These are phyloP conservation scores for Eugnorisma glareosa DNA, from an alignment of 2,888 invertebrate genomes.

Conservation along the genomic window DNA sequence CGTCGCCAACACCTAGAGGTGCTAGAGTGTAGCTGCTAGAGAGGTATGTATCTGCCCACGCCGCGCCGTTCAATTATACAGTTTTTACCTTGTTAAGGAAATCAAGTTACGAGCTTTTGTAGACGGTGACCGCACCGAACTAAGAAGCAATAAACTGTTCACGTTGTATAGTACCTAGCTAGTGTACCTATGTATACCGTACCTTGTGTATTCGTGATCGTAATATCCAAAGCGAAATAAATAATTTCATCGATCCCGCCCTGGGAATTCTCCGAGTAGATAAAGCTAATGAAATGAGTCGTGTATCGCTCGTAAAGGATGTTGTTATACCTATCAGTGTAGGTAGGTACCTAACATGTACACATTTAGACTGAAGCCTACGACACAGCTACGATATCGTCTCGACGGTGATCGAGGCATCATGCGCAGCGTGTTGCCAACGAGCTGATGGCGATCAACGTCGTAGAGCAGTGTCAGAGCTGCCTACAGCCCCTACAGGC, in stretches of 20 bases:
- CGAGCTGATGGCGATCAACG: neutral
- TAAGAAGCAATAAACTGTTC: slow-evolving; percentile 53
- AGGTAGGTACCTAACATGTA: slow-evolving; percentile 15
- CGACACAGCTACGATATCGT: neutral
- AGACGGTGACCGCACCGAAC: slow-evolving; percentile 42
- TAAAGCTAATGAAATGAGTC: slow-evolving; percentile 72
- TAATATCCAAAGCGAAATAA: slow-evolving; percentile 66
- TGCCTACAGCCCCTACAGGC: neutral
- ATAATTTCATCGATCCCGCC: slow-evolving; percentile 69
- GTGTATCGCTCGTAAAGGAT: slow-evolving; percentile 63
- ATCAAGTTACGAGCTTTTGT: slow-evolving; percentile 46
- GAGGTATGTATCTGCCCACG: neutral
- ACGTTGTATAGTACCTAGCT: slow-evolving; percentile 17
- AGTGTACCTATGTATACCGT: slow-evolving; percentile 45
- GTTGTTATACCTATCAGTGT: slow-evolving; percentile 39
- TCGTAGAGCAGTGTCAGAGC: neutral
- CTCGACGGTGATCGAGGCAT: neutral
- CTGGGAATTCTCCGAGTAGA: slow-evolving; percentile 68
- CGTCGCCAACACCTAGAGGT: neutral
- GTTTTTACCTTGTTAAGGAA: slow-evolving; percentile 33
- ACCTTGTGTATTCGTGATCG: slow-evolving; percentile 61
- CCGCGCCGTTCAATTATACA: slow-evolving; percentile 11
- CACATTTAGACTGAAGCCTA: slow-evolving; percentile 4
- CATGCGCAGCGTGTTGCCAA: neutral
- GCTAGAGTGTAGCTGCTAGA: neutral